Conservation (phyloP, 2,797 vertebrate species). For the Phoxinus dragarum region DNA sequence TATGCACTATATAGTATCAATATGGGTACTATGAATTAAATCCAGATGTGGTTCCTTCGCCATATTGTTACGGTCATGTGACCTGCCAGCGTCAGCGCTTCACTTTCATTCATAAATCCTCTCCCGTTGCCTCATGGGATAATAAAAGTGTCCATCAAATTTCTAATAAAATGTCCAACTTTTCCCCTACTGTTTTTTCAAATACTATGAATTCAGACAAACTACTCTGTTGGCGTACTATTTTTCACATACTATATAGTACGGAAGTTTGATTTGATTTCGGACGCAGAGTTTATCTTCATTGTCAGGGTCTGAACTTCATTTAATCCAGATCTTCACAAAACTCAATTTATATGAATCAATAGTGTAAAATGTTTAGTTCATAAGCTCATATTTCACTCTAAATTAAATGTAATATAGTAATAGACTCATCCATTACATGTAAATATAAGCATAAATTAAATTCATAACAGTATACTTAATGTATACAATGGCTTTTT, state of each 20-base stretch:
- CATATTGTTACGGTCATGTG: not conserved
- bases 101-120: not conserved
- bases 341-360: not conserved
- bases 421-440: not conserved
- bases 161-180: no score
- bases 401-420: not conserved
- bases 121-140: not conserved
- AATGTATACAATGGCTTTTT: not conserved
- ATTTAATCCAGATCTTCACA: not conserved
- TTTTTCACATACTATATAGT: not conserved
- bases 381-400: not conserved
- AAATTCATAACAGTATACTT: not conserved
- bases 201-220: not conserved
- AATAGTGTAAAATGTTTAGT: not conserved
- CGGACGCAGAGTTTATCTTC: not conserved
- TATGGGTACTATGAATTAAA: not conserved
- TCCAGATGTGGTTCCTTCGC: not conserved
- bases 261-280: not conserved
- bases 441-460: not conserved
- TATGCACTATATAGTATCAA: not conserved
- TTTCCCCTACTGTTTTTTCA: not conserved
- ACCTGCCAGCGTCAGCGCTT: not conserved
- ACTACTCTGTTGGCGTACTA: not conserved
- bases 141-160: not conserved
- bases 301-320: conserved; percentile 1